Evolutionary conservation across 1,140 invertebrate species (phyloP).

Genomic region (Cotesia typhae): DNA sequence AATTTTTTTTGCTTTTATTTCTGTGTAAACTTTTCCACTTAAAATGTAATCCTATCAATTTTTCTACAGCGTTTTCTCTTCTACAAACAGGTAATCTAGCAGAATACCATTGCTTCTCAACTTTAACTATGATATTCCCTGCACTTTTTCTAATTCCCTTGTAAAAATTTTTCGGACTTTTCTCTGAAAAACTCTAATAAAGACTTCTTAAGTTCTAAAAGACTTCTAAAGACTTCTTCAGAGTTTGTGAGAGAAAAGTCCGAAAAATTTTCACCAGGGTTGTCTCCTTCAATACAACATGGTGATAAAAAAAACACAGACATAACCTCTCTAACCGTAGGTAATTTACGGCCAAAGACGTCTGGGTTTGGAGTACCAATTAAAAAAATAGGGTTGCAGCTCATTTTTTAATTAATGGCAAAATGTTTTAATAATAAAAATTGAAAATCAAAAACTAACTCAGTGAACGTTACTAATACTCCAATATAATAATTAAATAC

Average conservation of each 20-base stretch:
- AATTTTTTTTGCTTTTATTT: slow-evolving; percentile 9
- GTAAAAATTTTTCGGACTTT: no score
- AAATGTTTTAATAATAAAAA: no score
- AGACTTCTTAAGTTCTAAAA: no score
- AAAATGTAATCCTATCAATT: slow-evolving; percentile 22
- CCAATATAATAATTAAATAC: no score
- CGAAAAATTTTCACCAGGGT: no score
- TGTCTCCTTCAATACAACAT: slow-evolving; percentile 23
- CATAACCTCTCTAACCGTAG: slow-evolving; percentile 35
- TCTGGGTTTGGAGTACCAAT: slow-evolving; percentile 27
- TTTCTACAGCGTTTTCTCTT: slow-evolving; percentile 31
- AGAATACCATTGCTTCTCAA: slow-evolving; percentile 32
- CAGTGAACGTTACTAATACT: no score
- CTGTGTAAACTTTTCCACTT: slow-evolving; percentile 30
- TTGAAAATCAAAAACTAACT: no score
- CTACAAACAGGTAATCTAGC: slow-evolving; percentile 17
- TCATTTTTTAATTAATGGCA: not conserved
- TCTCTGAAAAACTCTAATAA: no score
- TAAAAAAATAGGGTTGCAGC: slow-evolving; percentile 24
- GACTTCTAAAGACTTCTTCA: no score
- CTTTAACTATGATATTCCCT: slow-evolving; percentile 28
- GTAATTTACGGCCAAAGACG: slow-evolving; percentile 33
- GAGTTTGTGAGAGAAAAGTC: no score
- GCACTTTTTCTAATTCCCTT: slow-evolving; percentile 25
- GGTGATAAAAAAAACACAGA: slow-evolving; percentile 13